A percentile compares a stretch with the other conserved stretches of the same genome.
Evolutionary conservation across 2,113 vertebrate species (phyloP).

Genomic region (Syngnathus floridae): DNA sequence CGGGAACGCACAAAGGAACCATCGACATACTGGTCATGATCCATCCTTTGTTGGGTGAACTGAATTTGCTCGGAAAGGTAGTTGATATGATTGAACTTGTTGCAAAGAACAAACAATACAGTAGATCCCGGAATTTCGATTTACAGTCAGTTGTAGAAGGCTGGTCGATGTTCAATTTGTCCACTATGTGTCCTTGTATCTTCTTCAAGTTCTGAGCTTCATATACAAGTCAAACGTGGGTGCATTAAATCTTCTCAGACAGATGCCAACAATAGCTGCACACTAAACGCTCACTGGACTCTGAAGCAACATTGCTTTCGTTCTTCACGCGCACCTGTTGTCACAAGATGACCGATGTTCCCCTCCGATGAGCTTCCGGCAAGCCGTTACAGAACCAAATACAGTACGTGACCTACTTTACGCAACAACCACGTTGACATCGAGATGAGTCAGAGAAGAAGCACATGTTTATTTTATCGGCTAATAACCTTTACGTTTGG

Average conservation of each 20-base stretch:
- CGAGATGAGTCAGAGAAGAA: neutral
- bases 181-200: too few relatives aligned
- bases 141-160: neutral
- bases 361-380: neutral
- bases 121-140: neutral
- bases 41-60: neutral
- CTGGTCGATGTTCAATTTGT: neutral
- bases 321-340: conserved; percentile 8
- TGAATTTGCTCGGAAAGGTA: neutral
- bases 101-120: neutral
- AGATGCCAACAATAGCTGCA: conserved; percentile 12
- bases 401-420: neutral
- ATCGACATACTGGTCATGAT: too few relatives aligned
- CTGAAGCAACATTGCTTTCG: neutral
- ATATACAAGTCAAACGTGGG: neutral
- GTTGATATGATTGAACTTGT: neutral
- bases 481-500: neutral
- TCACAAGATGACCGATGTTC: conserved; percentile 5
- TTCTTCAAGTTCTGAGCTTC: neutral
- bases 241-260: conserved; percentile 9
- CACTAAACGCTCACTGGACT: neutral
- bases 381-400: neutral
- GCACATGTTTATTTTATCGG: neutral
- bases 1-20: neutral
- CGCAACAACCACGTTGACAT: neutral